Base-by-base conservation (phyloP, 2,797 vertebrate genomes). In the Furcifer pardalis region DNA sequence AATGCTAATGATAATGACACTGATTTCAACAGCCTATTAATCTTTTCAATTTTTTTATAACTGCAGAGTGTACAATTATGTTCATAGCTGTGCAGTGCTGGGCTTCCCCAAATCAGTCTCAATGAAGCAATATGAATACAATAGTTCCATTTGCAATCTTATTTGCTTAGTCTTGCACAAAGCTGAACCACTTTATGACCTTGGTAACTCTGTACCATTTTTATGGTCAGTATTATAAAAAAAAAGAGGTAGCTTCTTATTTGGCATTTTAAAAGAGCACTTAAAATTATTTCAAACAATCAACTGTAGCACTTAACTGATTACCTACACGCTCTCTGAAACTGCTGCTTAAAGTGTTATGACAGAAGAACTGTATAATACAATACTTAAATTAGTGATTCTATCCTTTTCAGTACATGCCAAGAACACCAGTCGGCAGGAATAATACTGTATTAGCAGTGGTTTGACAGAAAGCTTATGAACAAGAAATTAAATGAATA, bases 401-500 rank as follows among this genome's bases (percentile, higher is more conserved):
- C 32, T 19, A 2, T 27, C n/a, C 6, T 2, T 27, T 5, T 35
- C 2, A 79, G 71, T 76, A 72, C 69, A 0, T 4, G n/a, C 71
- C 62, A 0, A 62, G 19, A 12, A 0, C 7, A 15, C 30, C 42
- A 66, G 87, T 73, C 35, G 2, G 59, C 79, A 84, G 5, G 7
- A 44, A 46, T 65, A 42, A 25, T 1, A 0, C 0, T 40, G 40
- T 37, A 23, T 7, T 0, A 35, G 25, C 66, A 21, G 35, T n/a
- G 19, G 65, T 87, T 71, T 56, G 77, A 5, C 66, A 60, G 37
- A 37, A 78, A 79, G 7, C 23, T 27, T 65, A n/a, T 81, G 79
- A 82, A 91, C 84, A 88, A 87, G 66, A n/a, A 74, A 25, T 75
- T 79, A 85, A 78, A 56, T 62, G 5, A 87, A 27, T 8, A 60